Percentiles rank a stretch among this genome's conserved stretches.
phyloP scores from a whole-genome alignment of 2,888 invertebrate species.

The Acheta domesticus region DNA sequence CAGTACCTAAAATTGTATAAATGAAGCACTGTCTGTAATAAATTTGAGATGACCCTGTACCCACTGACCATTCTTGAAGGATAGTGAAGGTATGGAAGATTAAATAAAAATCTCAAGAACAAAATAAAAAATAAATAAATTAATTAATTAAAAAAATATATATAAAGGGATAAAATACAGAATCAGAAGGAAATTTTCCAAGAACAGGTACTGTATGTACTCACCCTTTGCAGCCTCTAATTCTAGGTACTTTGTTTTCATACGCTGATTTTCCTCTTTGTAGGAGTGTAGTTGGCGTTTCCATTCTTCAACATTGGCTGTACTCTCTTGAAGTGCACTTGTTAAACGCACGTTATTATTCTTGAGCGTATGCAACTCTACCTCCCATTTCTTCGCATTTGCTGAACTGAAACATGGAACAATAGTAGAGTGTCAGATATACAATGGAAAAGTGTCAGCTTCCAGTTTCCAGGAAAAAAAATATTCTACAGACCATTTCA shows the following conservation, averaged over 20 bases:
- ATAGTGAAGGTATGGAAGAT: too few relatives aligned
- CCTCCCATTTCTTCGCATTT: slow-evolving; percentile 98
- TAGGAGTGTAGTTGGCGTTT: slow-evolving; percentile 91
- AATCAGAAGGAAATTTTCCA: slow-evolving; percentile 2
- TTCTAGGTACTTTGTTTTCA: slow-evolving; percentile 69
- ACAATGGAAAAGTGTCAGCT: too few relatives aligned
- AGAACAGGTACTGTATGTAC: not conserved
- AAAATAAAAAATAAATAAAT: too few relatives aligned
- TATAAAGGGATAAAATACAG: not conserved
- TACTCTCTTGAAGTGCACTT: slow-evolving; percentile 90
- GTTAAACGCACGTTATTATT: slow-evolving; percentile 94
- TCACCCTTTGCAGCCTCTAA: slow-evolving; percentile 65
- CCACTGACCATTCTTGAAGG: too few relatives aligned
- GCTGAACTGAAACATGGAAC: slow-evolving; percentile 68
- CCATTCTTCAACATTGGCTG: slow-evolving; percentile 98
- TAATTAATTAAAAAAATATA: too few relatives aligned
- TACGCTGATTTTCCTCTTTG: slow-evolving; percentile 83
- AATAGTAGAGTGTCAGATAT: slow-evolving; percentile 23
- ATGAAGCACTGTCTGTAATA: too few relatives aligned
- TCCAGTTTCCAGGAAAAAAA: too few relatives aligned
- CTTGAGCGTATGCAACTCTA: slow-evolving; percentile 91
- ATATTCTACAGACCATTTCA: too few relatives aligned
- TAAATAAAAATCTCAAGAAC: too few relatives aligned
- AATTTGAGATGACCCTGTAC: too few relatives aligned
- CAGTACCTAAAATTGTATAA: too few relatives aligned